These are phyloP conservation scores for Drosophila melanosoma DNA, from an alignment of 2,888 invertebrate species.

Conservation along the genomic window DNA sequence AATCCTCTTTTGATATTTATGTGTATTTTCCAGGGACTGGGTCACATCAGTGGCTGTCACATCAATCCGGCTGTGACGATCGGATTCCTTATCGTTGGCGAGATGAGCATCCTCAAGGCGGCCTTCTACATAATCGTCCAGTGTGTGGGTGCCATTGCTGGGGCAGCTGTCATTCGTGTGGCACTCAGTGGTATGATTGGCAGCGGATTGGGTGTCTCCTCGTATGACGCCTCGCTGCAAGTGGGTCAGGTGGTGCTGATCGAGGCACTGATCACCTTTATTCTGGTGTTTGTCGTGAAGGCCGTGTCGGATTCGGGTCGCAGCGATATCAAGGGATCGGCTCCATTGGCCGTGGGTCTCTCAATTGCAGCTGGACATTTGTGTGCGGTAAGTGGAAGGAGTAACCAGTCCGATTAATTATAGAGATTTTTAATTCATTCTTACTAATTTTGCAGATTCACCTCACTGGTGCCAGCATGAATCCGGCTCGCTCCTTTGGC, in stretches of 20 bases:
- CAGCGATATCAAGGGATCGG: constrained; percentile 92
- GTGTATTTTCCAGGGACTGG: constrained; percentile 88
- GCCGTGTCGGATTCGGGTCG: constrained; percentile 93
- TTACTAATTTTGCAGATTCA: constrained; percentile 87
- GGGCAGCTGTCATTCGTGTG: constrained; percentile 91
- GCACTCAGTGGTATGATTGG: constrained; percentile 86
- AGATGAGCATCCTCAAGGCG: constrained; percentile 92
- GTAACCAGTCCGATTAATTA: background rate
- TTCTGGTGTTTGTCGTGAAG: constrained; percentile 94
- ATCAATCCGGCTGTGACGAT: constrained; percentile 96
- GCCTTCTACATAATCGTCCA: constrained; percentile 93
- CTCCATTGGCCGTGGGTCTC: constrained; percentile 94
- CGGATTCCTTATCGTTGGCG: constrained; percentile 92
- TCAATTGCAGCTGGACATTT: constrained; percentile 94
- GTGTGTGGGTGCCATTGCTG: constrained; percentile 92
- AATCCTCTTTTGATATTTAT: background rate
- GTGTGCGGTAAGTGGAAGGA: constrained; percentile 89
- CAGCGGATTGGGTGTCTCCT: constrained; percentile 88
- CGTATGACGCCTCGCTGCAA: constrained; percentile 86
- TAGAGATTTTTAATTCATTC: background rate
- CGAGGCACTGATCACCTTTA: constrained; percentile 94
- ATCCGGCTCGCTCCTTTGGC: constrained; percentile 95
- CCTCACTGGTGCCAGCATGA: constrained; percentile 95
- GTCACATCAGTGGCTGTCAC: constrained; percentile 95
- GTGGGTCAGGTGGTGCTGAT: constrained; percentile 92